Evolutionary conservation across 2,888 invertebrate species (phyloP), one percentile per base, ranked within the genome.

Genomic region (Charanyca ferruginea): DNA sequence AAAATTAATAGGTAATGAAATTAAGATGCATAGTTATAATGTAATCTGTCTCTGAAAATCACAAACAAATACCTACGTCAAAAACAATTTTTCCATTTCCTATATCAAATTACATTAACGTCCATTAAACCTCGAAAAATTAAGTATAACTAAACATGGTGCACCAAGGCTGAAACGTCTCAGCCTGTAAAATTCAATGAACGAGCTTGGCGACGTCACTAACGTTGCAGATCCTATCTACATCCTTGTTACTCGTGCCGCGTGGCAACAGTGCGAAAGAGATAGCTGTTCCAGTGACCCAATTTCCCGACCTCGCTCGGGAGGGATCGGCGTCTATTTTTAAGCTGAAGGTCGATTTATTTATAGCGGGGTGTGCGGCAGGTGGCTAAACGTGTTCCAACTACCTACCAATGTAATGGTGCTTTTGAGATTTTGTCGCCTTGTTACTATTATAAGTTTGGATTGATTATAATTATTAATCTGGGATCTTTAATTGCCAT

Each of bases 321-420:
- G 89, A 88, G 93, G 93, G 94, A 92, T 91, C 91, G 91, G 87
- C 89, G 88, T 95, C 95, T 95, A 95, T 95, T 95, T 95, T 93
- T 94, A 94, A 92, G 88, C 93, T 94, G 94, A 95, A 95, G 95
- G 95, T 95, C 95, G 94, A 84, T 91, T 90, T 95, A 95, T 95
- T 94, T 94, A 94, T 95, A 94, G 93, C 88, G 78, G 83, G 89
- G 86, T 81, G 87, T 79, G 86, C 62, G 74, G 81, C 81, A 81
- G 83, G 83, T 83, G 81, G 84, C 83, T 66, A 81, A 73, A 75
- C 78, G 83, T 83, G 84, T 83, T 84, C 82, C 79, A 72, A 67
- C 66, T 73, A 65, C 71, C 59, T 53, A 61, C 61, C 61, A 66
- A 59, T 65, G 58, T 64, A 70, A 71, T 53, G 54, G 38, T 32